Evolutionary conservation across 2,113 vertebrate species (phyloP), one percentile per base, ranked within the genome.

Genomic region (Anhinga rufa): DNA sequence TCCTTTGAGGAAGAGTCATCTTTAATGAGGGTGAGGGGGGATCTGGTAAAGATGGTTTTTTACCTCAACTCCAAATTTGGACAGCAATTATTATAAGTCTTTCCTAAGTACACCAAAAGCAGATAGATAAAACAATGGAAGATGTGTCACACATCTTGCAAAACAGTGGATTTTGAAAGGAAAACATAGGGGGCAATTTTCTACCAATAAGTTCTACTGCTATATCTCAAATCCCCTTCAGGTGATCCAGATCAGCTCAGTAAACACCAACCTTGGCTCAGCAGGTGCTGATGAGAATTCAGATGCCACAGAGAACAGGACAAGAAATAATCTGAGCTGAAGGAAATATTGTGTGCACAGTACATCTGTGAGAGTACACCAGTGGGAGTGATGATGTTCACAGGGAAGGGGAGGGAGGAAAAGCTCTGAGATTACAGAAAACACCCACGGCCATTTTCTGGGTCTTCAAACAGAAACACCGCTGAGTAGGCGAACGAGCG

Each of bases 71-170:
- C 70, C 55, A 8, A 2, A 1, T 34, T 19, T 6, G 40, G 17
- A n/a, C 0, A 18, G 42, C n/a, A 34, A 8, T n/a, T 4, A 4
- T 3, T 18, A 0, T 7, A 24, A 25, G 9, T 51, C 31, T 82
- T 51, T 77, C 65, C 65, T 34, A 54, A 61, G 31, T 11, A 25
- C 22, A 25, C 26, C 10, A n/a, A 40, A 44, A 40, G 29, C 64
- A 62, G 36, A 22, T 3, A 20, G n/a, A 57, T 16, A 49, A 49
- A 64, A 38, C 40, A 28, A 32, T 1, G 17, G 79, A 79, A 31
- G 22, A 29, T 26, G 22, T 13, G 69, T 26, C 86, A 42, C 44
- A 26, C 36, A 20, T 44, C 62, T 81, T 58, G 28, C 34, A 58
- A 54, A 60, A 36, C 24, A 32, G 36, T 26, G 28, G 78, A 29